Percentiles rank a stretch among this genome's conserved stretches.
These are phyloP conservation scores for Belgica antarctica DNA, from an alignment of 2,888 invertebrate species.

Conservation along the genomic window DNA sequence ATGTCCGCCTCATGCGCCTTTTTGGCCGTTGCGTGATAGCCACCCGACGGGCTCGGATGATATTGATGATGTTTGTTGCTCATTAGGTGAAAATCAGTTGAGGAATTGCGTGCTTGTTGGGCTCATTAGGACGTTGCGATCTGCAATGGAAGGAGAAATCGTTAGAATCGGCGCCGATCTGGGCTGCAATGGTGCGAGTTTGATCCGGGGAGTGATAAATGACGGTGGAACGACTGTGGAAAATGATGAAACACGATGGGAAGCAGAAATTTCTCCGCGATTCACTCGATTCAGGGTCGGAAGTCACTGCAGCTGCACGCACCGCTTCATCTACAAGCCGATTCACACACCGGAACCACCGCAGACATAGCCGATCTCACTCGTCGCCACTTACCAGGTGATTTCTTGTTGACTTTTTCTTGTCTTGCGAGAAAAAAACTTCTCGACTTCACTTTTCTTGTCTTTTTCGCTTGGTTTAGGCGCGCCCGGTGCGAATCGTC, in stretches of 20 bases:
- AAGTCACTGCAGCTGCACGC: background rate
- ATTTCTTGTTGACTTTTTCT: conserved; percentile 13
- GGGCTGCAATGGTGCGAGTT: background rate
- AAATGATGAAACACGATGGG: conserved; percentile 5
- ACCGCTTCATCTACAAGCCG: background rate
- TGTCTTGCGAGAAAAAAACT: background rate
- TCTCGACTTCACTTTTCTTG: background rate
- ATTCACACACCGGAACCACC: background rate
- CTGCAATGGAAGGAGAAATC: background rate
- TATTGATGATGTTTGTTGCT: conserved; percentile 3
- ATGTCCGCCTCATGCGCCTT: background rate
- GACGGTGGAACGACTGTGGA: too few relatives aligned
- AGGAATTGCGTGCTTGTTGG: too few relatives aligned
- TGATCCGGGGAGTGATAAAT: background rate
- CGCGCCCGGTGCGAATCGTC: background rate
- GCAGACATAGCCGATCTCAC: background rate
- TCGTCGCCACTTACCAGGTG: background rate
- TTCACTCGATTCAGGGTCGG: background rate
- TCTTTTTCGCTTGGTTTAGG: background rate
- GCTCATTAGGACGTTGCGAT: background rate
- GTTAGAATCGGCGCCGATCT: background rate
- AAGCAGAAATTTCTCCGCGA: background rate
- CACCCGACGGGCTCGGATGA: conserved; percentile 15
- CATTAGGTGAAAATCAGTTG: conserved; percentile 4
- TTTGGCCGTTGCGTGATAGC: background rate